Conservation (phyloP, 2,888 invertebrate species). For the Aphidius colemani region DNA sequence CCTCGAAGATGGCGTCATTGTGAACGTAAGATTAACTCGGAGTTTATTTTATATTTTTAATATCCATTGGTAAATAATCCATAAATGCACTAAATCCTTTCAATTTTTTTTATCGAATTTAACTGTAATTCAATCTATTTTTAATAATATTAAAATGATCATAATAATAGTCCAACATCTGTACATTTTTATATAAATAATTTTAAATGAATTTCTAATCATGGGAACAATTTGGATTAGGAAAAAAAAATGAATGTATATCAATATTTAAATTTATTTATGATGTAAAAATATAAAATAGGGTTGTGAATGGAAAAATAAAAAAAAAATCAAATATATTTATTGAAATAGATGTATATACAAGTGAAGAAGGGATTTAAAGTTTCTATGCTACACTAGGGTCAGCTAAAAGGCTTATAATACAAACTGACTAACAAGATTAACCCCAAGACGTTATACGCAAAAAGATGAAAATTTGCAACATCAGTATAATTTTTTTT, state of each 20-base stretch:
- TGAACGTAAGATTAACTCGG: conserved; percentile 50
- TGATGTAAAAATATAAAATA: conserved; percentile 51
- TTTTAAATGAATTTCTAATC: background rate
- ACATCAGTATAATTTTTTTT: background rate
- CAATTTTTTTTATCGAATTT: background rate
- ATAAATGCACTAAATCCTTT: too few species aligned
- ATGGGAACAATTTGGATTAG: background rate
- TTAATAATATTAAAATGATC: too few species aligned
- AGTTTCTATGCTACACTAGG: conserved; percentile 45
- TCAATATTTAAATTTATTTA: conserved; percentile 55
- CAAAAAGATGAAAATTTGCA: background rate
- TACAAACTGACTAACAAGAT: conserved; percentile 57
- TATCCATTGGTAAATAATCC: too few species aligned
- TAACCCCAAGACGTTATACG: conserved; percentile 55
- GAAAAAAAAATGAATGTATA: background rate
- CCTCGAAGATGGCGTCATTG: conserved; percentile 49
- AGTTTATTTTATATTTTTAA: too few species aligned
- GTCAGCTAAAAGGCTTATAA: conserved; percentile 55
- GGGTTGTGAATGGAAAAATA: background rate
- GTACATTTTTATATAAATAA: background rate
- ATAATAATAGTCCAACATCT: background rate
- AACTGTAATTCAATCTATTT: too few species aligned
- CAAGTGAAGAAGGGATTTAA: conserved; percentile 54
- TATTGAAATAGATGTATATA: conserved; percentile 9
- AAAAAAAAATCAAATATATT: conserved; percentile 2